These are phyloP conservation scores for Ceyx melanurus DNA, from an alignment of 2,113 vertebrate genomes.

Conservation along the genomic window DNA sequence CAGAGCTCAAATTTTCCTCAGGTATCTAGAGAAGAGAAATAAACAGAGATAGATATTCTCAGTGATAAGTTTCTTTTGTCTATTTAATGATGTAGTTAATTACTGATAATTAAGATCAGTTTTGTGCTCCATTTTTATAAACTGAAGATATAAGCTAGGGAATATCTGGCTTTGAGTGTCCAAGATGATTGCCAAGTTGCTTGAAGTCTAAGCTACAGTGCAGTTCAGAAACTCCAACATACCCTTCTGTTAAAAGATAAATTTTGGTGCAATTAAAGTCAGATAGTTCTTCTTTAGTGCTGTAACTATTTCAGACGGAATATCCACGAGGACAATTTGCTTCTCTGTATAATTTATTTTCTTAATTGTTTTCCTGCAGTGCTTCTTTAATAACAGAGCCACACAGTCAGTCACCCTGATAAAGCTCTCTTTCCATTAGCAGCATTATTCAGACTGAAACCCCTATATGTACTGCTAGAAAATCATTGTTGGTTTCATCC, in stretches of 20 bases:
- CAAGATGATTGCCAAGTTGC: not conserved
- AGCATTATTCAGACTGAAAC: not conserved
- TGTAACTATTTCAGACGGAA: not conserved
- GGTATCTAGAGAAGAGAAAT: not conserved
- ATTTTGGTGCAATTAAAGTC: not conserved
- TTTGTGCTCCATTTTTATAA: not conserved
- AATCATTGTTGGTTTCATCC: not conserved
- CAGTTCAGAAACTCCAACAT: not conserved
- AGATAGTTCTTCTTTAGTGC: not conserved
- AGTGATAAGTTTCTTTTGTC: not conserved
- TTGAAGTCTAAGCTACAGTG: rapidly evolving
- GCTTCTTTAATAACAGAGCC: not conserved
- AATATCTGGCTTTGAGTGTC: not conserved
- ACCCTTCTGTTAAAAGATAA: not conserved
- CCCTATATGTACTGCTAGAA: not conserved
- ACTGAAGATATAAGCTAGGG: not conserved
- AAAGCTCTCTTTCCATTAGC: not conserved
- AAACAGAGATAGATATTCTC: not conserved
- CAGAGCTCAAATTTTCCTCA: not conserved
- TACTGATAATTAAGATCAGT: not conserved
- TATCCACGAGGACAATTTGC: not conserved
- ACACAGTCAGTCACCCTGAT: not conserved
- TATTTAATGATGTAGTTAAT: not conserved
- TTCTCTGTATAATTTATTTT: not conserved
- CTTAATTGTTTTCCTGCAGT: not conserved